Evolutionary conservation across 2,113 vertebrate genomes (phyloP).

Genomic region (Serinus canaria): DNA sequence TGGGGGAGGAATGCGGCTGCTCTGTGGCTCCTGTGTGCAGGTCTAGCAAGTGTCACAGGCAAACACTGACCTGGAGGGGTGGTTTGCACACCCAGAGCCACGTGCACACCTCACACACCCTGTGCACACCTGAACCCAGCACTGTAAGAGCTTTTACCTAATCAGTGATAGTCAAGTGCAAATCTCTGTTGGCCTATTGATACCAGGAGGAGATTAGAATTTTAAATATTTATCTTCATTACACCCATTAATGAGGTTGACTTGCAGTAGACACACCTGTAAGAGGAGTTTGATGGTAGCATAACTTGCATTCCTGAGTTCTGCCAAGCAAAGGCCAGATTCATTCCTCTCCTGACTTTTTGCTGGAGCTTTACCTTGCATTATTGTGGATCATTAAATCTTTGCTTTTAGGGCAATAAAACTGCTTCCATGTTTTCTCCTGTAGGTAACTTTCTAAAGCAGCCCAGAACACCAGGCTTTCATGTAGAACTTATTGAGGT

Average conservation of each 20-base stretch:
- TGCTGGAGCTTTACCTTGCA: rapidly evolving
- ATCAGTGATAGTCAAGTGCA: not conserved
- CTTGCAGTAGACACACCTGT: not conserved
- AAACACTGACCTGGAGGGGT: not conserved
- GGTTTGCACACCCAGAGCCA: not conserved
- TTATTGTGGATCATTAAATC: rapidly evolving
- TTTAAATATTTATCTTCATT: not conserved
- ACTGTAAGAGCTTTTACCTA: not conserved
- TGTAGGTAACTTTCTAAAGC: not conserved
- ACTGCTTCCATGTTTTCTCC: not conserved
- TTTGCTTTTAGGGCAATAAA: not conserved
- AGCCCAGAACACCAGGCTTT: not conserved
- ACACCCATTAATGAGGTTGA: not conserved
- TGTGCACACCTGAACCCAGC: rapidly evolving
- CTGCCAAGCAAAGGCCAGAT: not conserved
- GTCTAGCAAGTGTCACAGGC: not conserved
- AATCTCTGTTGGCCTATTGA: not conserved
- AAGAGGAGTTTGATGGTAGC: not conserved
- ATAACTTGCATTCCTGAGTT: not conserved
- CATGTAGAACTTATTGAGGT: not conserved
- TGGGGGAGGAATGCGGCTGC: not conserved
- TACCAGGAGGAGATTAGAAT: not conserved
- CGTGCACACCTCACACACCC: rapidly evolving
- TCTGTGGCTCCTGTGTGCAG: not conserved
- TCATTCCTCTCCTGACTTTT: not conserved